Base-by-base conservation (phyloP, 2,888 invertebrate genomes). In the Drosophila robusta region DNA sequence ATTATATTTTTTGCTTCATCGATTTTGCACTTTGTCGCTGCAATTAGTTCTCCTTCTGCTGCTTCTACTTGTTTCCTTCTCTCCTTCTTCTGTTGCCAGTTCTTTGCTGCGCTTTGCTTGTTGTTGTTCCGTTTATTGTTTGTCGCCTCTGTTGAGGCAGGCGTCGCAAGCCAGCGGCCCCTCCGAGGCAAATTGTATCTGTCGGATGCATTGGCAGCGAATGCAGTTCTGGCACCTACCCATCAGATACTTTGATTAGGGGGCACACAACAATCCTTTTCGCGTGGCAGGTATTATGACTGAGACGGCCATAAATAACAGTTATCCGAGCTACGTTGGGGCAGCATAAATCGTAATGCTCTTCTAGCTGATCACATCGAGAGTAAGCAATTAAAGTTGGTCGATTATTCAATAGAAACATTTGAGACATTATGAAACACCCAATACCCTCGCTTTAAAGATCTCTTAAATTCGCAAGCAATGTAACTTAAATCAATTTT, bases 1-100 rank as follows among this genome's bases (percentile, higher is more conserved):
- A 81, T 81, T 85, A 81, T 76, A 70, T 81, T 78, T 83, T 80
- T 75, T 73, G 80, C 78, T 87, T 76, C 83, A 83, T 83, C 83
- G 83, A 83, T 83, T 88, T 88, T 83, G 80, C 78, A 73, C 89
- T 88, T 86, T 83, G 84, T 85, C 88, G 89, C 83, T 88, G 89
- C 84, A 88, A 84, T 86, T 86, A 86, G 87, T 85, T 85, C 56
- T 67, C 62, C 60, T 70, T 76, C 65, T 65, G 45, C 69, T 78
- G 44, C 58, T 50, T 58, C 60, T 60, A 38, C 39, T 29, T 18
- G 24, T 16, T 16, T 26, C 42, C 29, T n/a, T 16, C 46, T 49
- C 58, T 47, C 36, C 45, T 64, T 39, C 32, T 26, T 8, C 29
- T 29, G 29, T 29, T 29, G 29, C 29, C 46, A 47, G 54, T 34